phyloP scores from a whole-genome alignment of 2,888 invertebrate species.

The Acronicta alni region DNA sequence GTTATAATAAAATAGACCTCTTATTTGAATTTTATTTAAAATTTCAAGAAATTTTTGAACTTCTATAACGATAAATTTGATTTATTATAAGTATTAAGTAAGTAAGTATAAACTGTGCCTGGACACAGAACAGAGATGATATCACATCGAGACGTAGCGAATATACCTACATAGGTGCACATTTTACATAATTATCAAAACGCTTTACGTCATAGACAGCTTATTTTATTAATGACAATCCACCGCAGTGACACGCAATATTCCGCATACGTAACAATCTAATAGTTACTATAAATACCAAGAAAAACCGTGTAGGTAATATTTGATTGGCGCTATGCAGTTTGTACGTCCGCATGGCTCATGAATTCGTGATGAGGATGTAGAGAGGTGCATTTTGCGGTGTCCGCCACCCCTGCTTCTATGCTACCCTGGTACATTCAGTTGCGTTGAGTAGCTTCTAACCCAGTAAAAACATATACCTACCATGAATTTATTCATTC shows the following conservation, averaged over 20 bases:
- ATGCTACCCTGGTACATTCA: constrained; percentile 40
- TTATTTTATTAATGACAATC: constrained; percentile 12
- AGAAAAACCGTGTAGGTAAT: constrained; percentile 38
- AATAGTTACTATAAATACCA: constrained; percentile 28
- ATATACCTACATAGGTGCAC: too few relatives aligned
- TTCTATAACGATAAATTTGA: too few relatives aligned
- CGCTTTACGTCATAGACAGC: constrained; percentile 23
- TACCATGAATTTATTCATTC: constrained; percentile 42
- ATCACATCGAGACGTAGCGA: too few relatives aligned
- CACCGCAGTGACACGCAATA: background rate
- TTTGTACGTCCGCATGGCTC: constrained; percentile 63
- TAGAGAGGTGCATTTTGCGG: constrained; percentile 72
- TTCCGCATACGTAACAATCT: background rate
- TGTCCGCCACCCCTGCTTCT: constrained; percentile 54
- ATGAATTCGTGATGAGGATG: constrained; percentile 78
- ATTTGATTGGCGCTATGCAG: constrained; percentile 69
- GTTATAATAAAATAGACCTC: too few relatives aligned
- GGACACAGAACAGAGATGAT: too few relatives aligned
- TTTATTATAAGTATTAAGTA: too few relatives aligned
- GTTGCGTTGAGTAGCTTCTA: constrained; percentile 55
- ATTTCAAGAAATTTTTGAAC: too few relatives aligned
- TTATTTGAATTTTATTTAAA: too few relatives aligned
- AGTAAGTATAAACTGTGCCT: too few relatives aligned
- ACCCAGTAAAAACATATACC: constrained; percentile 35
- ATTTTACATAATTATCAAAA: too few relatives aligned